Evolutionary conservation across 1,140 invertebrate species (phyloP).

Genomic region (Trichonephila clavipes): DNA sequence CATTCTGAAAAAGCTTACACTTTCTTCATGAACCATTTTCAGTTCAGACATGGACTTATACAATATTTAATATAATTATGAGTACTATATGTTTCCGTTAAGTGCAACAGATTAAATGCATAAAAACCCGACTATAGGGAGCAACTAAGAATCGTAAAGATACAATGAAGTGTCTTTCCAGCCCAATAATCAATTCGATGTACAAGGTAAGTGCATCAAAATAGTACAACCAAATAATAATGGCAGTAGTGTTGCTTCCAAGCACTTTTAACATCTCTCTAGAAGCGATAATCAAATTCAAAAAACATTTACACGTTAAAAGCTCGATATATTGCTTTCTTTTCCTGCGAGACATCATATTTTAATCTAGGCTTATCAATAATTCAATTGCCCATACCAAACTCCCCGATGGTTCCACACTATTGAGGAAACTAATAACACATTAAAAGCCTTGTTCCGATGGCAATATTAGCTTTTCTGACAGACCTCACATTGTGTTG

Average conservation of each 20-base stretch:
- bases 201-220: background rate
- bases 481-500: background rate
- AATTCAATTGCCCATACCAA: slow-evolving; percentile 4
- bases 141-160: too few species aligned
- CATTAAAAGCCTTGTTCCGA: background rate
- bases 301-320: background rate
- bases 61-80: too few species aligned
- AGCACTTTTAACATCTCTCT: background rate
- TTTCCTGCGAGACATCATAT: background rate
- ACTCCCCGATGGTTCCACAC: background rate
- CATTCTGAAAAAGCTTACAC: too few species aligned
- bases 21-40: too few species aligned
- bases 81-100: too few species aligned
- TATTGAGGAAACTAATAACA: background rate
- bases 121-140: too few species aligned
- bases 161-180: too few species aligned
- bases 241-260: background rate
- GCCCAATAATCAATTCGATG: background rate
- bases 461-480: slow-evolving; percentile 39
- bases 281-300: background rate
- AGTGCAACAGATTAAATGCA: too few species aligned
- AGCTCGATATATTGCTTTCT: background rate
- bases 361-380: slow-evolving; percentile 15
- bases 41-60: too few species aligned
- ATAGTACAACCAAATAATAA: background rate